These are phyloP conservation scores for Gopherus evgoodei DNA, from an alignment of 2,113 vertebrate genomes.

Conservation along the genomic window DNA sequence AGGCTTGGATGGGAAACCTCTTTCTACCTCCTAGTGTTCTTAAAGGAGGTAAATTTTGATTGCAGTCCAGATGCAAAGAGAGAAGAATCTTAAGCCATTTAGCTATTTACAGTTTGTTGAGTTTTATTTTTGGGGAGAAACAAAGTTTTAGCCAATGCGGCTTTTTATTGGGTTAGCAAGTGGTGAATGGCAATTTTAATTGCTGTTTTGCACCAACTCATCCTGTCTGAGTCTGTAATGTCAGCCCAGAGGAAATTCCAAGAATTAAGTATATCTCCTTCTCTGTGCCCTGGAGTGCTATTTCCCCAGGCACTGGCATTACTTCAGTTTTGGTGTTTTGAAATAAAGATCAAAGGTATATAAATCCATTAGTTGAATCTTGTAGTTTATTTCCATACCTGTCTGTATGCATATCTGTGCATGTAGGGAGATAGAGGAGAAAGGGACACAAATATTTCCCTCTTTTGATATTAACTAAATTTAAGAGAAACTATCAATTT, in stretches of 20 bases:
- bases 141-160: fast-evolving
- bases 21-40: not conserved
- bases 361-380: not conserved
- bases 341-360: not conserved
- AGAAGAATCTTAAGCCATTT: not conserved
- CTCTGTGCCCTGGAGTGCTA: not conserved
- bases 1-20: not conserved
- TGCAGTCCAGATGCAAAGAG: not conserved
- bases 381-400: not conserved
- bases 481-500: not conserved
- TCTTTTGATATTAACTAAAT: not conserved
- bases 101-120: not conserved
- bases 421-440: not conserved
- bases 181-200: not conserved
- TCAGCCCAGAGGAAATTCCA: not conserved
- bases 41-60: not conserved
- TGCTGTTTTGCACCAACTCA: not conserved
- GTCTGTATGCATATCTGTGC: not conserved
- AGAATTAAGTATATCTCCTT: not conserved
- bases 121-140: not conserved
- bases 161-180: not conserved
- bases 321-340: not conserved
- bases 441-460: not conserved
- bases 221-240: not conserved
- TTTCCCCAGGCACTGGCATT: not conserved